Percentiles rank a stretch among this genome's conserved stretches.
phyloP scores from a whole-genome alignment of 2,797 vertebrate genomes.

The Eulemur albifrons region DNA sequence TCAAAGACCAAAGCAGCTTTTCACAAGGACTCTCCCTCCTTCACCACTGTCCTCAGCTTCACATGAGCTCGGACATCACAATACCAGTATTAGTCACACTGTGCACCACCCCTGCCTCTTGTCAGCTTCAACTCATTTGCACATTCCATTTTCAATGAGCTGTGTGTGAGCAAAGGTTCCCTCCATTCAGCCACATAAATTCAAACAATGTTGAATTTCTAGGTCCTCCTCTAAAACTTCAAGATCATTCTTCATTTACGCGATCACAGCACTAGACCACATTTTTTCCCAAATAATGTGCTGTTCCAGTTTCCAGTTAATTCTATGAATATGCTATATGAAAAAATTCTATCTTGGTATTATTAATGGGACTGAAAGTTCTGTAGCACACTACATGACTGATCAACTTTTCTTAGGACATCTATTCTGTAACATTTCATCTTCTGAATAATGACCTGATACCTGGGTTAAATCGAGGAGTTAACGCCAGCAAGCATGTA shows the following conservation, averaged over 20 bases:
- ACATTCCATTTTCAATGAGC: neutral
- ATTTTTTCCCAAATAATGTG: neutral
- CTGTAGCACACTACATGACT: neutral
- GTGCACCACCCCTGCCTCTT: neutral
- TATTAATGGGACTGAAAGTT: neutral
- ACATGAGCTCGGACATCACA: neutral
- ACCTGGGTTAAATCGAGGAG: neutral
- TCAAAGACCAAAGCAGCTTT: neutral
- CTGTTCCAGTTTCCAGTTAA: neutral
- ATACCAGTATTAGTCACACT: neutral
- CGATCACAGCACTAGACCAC: neutral
- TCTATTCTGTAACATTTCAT: neutral
- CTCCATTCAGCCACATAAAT: neutral
- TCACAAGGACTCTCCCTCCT: neutral
- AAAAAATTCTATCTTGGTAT: neutral
- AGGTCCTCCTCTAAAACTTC: slow-evolving; percentile 10
- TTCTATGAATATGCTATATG: neutral
- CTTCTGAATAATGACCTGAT: slow-evolving; percentile 10
- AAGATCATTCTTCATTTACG: slow-evolving; percentile 5
- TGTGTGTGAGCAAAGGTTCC: neutral
- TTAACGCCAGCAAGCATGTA: neutral
- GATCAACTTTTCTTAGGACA: neutral
- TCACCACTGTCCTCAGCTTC: neutral
- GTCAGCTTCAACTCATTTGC: neutral
- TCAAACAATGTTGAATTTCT: neutral